These are phyloP conservation scores for Heteromyza rotundicornis DNA, from an alignment of 2,888 invertebrate genomes.

Conservation along the genomic window DNA sequence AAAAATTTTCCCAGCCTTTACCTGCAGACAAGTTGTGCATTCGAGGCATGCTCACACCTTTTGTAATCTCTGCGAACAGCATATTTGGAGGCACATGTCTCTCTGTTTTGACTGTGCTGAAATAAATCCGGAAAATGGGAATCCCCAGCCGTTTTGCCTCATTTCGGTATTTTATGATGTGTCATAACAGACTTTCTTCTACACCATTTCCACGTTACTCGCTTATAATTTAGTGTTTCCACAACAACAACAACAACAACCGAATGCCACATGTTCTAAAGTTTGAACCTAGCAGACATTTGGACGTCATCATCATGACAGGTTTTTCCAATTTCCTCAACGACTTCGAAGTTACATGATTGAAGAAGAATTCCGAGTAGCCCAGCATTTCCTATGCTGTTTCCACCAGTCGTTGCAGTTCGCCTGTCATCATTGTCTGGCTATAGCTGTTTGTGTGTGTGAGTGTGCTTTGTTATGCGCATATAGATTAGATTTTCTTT, in stretches of 20 bases:
- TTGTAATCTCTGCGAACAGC: too few species aligned
- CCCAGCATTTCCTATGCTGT: neutral
- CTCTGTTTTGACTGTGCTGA: too few species aligned
- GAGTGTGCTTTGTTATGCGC: neutral
- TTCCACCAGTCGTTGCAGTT: too few species aligned
- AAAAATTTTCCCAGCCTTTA: too few species aligned
- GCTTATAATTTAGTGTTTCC: too few species aligned
- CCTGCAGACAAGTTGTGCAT: slow-evolving; percentile 5
- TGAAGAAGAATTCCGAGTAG: too few species aligned
- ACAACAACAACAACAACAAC: too few species aligned
- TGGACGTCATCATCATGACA: slow-evolving; percentile 19
- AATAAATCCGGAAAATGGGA: slow-evolving; percentile 46
- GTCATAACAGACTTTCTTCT: neutral
- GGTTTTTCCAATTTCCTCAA: slow-evolving; percentile 4
- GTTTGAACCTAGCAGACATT: slow-evolving; percentile 16
- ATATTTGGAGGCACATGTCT: too few species aligned
- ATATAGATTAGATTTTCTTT: slow-evolving; percentile 5
- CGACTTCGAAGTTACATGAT: too few species aligned
- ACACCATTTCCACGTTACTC: slow-evolving; percentile 9
- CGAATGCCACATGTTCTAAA: slow-evolving; percentile 3
- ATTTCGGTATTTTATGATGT: neutral
- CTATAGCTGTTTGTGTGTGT: neutral
- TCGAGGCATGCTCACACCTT: neutral
- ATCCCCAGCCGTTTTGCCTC: slow-evolving; percentile 45
- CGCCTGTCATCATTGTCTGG: too few species aligned